Evolutionary conservation across 1,140 invertebrate genomes (phyloP), one percentile per base, ranked within the genome.

Genomic region (Tachypleus tridentatus): DNA sequence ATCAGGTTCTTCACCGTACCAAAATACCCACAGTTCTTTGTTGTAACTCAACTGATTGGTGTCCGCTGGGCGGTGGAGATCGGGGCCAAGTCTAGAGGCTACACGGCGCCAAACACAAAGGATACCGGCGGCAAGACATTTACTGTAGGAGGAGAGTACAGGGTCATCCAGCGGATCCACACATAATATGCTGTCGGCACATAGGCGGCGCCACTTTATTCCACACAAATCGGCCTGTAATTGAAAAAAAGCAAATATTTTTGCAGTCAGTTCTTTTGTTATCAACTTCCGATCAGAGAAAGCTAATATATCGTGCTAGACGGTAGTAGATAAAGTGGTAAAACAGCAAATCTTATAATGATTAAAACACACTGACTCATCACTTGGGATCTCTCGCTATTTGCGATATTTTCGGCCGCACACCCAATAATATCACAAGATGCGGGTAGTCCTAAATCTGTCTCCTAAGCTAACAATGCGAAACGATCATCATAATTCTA

Each of bases 11-110:
- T 97, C 92, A 73, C 94, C 94, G 81, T 98, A 98, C 94, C 95
- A 98, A 81, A 98, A 98, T 74, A 98, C 90, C 96, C 95, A 98
- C 10, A 98, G 83, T 78, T 98, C 94, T 81, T 97, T 98, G 60
- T 67, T 71, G 67, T 72, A 69, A 54, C 61, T 61, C 64, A 67
- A 60, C 48, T 66, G 64, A 66, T 65, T 69, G 10, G 58, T 51
- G 59, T 70, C 65, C 60, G 53, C 59, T 8, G 57, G 65, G 47
- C 63, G 63, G 57, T 69, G 69, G 64, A 70, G 66, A 8, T 64
- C 63, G 50, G 63, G 63, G 8, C 64, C 65, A 11, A 54, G 62
- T 59, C n/a, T 8, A 9, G 7, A 7, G 74, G 72, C 63, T 7
- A 80, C 77, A 64, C 92, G 83, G 73, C 94, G 84, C 95, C 95